Conservation (phyloP, 2,888 invertebrate genomes). For the Xylota sylvarum region DNA sequence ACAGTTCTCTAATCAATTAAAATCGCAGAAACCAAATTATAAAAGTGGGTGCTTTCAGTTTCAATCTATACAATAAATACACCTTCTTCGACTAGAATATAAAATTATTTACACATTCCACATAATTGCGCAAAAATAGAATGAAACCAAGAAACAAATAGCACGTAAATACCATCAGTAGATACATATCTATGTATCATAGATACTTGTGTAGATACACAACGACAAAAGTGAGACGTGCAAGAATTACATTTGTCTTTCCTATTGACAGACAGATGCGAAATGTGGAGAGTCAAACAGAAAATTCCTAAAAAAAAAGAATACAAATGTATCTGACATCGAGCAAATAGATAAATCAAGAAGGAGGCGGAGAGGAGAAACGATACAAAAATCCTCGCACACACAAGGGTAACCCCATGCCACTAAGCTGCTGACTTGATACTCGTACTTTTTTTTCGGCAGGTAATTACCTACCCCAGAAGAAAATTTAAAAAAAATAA, state of each 20-base stretch:
- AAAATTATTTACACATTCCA: slow-evolving; percentile 50
- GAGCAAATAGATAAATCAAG: slow-evolving; percentile 27
- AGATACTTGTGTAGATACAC: slow-evolving; percentile 18
- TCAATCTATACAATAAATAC: slow-evolving; percentile 23
- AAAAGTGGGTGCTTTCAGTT: slow-evolving; percentile 53
- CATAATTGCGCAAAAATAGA: slow-evolving; percentile 63
- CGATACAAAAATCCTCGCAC: neutral
- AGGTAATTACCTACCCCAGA: slow-evolving; percentile 30
- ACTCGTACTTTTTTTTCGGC: neutral
- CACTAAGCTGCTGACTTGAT: neutral
- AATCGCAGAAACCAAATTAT: slow-evolving; percentile 21
- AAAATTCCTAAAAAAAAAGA: slow-evolving; percentile 9
- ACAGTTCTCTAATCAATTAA: slow-evolving; percentile 50
- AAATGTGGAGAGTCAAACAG: slow-evolving; percentile 38
- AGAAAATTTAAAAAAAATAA: neutral
- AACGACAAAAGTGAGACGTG: slow-evolving; percentile 35
- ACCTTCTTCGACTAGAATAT: slow-evolving; percentile 19
- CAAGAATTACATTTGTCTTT: slow-evolving; percentile 71
- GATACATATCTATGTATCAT: slow-evolving; percentile 16
- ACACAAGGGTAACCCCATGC: slow-evolving; percentile 22
- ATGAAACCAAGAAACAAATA: slow-evolving; percentile 45
- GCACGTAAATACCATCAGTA: slow-evolving; percentile 35
- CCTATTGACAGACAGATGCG: slow-evolving; percentile 65
- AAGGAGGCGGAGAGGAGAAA: neutral
- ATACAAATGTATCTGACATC: slow-evolving; percentile 7